These are phyloP conservation scores for Ernsta delagoae DNA, from an alignment of 2,888 invertebrate genomes.

Conservation along the genomic window DNA sequence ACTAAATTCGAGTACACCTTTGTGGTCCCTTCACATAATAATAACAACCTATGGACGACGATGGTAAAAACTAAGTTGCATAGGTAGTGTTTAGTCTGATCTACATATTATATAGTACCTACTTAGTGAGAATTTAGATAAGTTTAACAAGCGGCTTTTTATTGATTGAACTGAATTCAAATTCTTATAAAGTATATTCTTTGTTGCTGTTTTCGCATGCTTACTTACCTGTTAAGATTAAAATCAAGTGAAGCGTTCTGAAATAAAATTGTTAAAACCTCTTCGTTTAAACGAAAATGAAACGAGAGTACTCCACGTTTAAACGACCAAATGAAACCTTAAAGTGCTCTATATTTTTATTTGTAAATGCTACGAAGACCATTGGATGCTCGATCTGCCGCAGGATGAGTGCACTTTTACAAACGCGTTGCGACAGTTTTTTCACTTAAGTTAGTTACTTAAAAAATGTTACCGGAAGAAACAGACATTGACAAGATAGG, in stretches of 20 bases:
- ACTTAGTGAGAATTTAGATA: too few species aligned
- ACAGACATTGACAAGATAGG: too few species aligned
- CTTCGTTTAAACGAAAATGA: background rate
- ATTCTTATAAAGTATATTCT: background rate
- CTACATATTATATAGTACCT: too few species aligned
- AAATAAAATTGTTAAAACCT: background rate
- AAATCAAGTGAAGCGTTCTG: background rate
- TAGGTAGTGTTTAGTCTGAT: too few species aligned
- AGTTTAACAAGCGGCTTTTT: background rate
- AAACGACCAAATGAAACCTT: conserved; percentile 9
- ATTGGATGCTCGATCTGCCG: conserved; percentile 16
- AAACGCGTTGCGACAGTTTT: conserved; percentile 7
- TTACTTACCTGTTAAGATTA: background rate
- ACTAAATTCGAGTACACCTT: too few species aligned
- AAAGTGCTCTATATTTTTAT: conserved; percentile 21
- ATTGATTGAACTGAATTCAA: background rate
- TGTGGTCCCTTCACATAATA: too few species aligned
- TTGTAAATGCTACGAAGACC: conserved; percentile 17
- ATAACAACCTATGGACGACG: too few species aligned
- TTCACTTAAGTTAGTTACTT: background rate
- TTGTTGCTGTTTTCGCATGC: background rate
- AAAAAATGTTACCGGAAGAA: too few species aligned
- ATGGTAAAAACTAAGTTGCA: too few species aligned
- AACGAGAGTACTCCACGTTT: conserved; percentile 3
- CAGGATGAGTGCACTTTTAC: conserved; percentile 5